A percentile compares a stretch with the other conserved stretches of the same genome.
phyloP scores from a whole-genome alignment of 2,797 vertebrate genomes.

The Geotrypetes seraphini region DNA sequence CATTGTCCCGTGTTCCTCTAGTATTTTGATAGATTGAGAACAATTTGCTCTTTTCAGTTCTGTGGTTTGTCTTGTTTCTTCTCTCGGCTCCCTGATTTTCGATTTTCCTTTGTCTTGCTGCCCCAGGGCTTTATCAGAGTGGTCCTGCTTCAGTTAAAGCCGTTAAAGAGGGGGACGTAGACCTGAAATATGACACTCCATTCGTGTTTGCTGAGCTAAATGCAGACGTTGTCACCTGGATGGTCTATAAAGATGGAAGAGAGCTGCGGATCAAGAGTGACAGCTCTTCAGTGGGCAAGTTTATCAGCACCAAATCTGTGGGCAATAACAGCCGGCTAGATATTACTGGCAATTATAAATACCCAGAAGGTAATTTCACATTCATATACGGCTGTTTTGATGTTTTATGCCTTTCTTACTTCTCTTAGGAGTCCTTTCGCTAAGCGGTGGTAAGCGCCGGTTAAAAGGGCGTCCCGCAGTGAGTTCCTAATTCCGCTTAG shows the following conservation, averaged over 20 bases:
- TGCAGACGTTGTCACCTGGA: conserved; percentile 57
- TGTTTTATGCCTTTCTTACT: too few species aligned
- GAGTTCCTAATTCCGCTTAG: too few species aligned
- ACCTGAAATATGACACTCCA: conserved; percentile 51
- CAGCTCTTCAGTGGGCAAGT: conserved; percentile 48
- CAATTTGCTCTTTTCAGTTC: too few species aligned
- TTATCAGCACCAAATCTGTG: conserved; percentile 84
- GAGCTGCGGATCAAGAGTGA: conserved; percentile 25
- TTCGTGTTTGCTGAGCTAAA: conserved; percentile 71
- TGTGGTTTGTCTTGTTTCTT: too few species aligned
- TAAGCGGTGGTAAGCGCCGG: too few species aligned
- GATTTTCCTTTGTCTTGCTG: too few species aligned
- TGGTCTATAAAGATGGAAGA: conserved; percentile 12
- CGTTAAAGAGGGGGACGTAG: conserved; percentile 57
- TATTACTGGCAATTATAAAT: conserved; percentile 78
- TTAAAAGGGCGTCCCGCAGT: too few species aligned
- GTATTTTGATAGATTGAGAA: too few species aligned
- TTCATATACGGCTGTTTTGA: too few species aligned
- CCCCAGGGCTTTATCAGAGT: conserved; percentile 53
- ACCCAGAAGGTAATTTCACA: conserved; percentile 77
- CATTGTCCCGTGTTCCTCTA: too few species aligned
- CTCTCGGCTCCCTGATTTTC: too few species aligned
- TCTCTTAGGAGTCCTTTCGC: too few species aligned
- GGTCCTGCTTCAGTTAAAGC: conserved; percentile 63
- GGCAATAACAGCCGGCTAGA: conserved; percentile 68